Percentiles rank a stretch among this genome's conserved stretches.
phyloP scores from a whole-genome alignment of 2,888 invertebrate species.

The Eudasyphora cyanicolor region DNA sequence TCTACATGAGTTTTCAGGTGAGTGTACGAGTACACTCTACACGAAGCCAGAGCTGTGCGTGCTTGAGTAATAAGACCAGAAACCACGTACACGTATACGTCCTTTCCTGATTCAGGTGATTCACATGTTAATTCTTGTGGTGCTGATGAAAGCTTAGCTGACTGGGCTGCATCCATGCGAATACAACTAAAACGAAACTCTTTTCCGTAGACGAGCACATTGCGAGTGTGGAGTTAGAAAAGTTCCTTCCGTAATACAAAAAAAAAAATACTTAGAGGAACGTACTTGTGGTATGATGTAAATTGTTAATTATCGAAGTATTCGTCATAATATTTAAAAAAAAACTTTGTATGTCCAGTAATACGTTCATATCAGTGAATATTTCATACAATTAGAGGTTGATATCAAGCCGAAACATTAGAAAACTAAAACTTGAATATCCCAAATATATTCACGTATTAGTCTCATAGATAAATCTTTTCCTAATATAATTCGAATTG shows the following conservation, averaged over 20 bases:
- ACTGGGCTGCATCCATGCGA: conserved; percentile 39
- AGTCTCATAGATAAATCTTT: no score
- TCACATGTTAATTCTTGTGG: conserved; percentile 57
- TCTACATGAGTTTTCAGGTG: neutral
- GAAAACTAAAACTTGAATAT: no score
- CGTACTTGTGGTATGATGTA: no score
- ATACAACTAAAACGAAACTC: conserved; percentile 29
- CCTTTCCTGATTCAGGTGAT: conserved; percentile 39
- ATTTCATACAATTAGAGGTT: no score
- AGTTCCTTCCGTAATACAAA: neutral
- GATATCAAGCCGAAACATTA: no score
- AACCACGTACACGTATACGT: conserved; percentile 41
- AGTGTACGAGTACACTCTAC: neutral
- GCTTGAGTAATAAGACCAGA: conserved; percentile 29
- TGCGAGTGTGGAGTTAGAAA: neutral
- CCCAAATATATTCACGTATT: no score
- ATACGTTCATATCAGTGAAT: no score
- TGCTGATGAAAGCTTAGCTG: conserved; percentile 55
- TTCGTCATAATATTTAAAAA: no score
- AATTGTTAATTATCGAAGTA: no score
- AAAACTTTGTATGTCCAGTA: no score
- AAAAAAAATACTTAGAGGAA: no score
- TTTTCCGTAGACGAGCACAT: neutral
- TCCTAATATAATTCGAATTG: no score
- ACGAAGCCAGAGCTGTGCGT: conserved; percentile 18